phyloP scores from a whole-genome alignment of 2,888 invertebrate species.

The Cryptocephalus moraei region DNA sequence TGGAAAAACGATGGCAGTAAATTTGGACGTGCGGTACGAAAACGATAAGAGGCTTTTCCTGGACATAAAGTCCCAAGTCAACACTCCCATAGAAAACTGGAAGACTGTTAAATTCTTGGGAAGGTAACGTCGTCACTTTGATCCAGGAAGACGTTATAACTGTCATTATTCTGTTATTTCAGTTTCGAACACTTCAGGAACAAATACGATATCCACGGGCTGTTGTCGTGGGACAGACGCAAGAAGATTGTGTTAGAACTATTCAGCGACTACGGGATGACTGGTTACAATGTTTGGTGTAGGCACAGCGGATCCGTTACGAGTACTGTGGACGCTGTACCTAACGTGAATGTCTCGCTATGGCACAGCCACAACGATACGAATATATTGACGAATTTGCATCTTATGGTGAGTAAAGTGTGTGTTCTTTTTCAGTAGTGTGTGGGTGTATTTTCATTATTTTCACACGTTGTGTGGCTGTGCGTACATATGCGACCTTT shows the following conservation, averaged over 20 bases:
- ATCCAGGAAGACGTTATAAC: neutral
- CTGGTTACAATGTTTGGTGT: constrained; percentile 36
- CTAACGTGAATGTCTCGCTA: constrained; percentile 45
- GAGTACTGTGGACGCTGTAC: constrained; percentile 50
- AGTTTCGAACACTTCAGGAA: constrained; percentile 44
- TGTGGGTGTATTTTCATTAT: too few relatives aligned
- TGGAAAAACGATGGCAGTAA: constrained; percentile 50
- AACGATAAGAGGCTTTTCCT: constrained; percentile 41
- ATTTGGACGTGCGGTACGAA: constrained; percentile 50
- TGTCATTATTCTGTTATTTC: constrained; percentile 12
- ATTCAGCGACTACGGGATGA: constrained; percentile 41
- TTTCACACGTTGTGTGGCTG: too few relatives aligned
- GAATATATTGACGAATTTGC: constrained; percentile 42
- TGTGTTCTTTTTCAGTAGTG: neutral
- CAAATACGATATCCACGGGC: constrained; percentile 43
- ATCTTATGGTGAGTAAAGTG: constrained; percentile 37
- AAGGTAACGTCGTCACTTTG: constrained; percentile 32
- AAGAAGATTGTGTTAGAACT: constrained; percentile 47
- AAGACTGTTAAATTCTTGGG: constrained; percentile 42
- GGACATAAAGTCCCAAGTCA: constrained; percentile 38
- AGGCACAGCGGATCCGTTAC: constrained; percentile 44
- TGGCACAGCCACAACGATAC: constrained; percentile 44
- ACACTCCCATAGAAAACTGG: constrained; percentile 50
- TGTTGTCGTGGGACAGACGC: constrained; percentile 49
- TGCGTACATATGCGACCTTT: too few relatives aligned